Conservation (phyloP, 1,140 invertebrate genomes). For the Trissolcus basalis region DNA sequence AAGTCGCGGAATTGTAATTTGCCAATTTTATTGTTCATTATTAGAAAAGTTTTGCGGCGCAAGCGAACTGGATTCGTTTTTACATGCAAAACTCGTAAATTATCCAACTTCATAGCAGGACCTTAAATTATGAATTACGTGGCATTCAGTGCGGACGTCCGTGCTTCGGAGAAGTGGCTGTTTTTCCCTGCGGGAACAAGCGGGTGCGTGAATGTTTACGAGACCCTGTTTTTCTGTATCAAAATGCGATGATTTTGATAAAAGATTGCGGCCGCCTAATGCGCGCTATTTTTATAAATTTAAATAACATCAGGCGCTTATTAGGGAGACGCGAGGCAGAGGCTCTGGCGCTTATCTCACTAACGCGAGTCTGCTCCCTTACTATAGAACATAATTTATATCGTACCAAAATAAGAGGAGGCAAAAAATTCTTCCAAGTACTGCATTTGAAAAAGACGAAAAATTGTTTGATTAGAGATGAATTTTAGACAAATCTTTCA, state of each 20-base stretch:
- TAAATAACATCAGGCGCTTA: conserved; percentile 42
- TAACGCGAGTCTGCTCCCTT: conserved; percentile 32
- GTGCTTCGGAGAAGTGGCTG: conserved; percentile 8
- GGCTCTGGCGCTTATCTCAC: conserved; percentile 42
- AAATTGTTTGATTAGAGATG: no score
- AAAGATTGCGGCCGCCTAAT: conserved; percentile 36
- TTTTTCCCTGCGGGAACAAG: background rate
- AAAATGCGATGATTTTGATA: conserved; percentile 30
- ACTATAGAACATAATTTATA: conserved; percentile 26
- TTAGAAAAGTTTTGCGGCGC: conserved; percentile 30
- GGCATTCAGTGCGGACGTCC: background rate
- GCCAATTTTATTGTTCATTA: conserved; percentile 31
- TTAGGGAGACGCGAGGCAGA: conserved; percentile 22
- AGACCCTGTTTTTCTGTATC: conserved; percentile 23
- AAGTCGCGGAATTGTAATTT: no score
- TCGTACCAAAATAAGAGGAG: no score
- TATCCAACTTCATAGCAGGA: conserved; percentile 28
- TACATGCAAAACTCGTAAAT: conserved; percentile 37
- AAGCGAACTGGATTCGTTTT: conserved; percentile 20
- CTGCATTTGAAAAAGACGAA: no score
- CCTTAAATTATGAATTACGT: conserved; percentile 35
- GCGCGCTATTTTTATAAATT: conserved; percentile 46
- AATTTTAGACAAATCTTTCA: no score
- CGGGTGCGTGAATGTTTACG: conserved; percentile 6
- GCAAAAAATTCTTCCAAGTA: no score